Conservation (phyloP, 2,888 invertebrate genomes). For the Pseudanteris insignis region DNA sequence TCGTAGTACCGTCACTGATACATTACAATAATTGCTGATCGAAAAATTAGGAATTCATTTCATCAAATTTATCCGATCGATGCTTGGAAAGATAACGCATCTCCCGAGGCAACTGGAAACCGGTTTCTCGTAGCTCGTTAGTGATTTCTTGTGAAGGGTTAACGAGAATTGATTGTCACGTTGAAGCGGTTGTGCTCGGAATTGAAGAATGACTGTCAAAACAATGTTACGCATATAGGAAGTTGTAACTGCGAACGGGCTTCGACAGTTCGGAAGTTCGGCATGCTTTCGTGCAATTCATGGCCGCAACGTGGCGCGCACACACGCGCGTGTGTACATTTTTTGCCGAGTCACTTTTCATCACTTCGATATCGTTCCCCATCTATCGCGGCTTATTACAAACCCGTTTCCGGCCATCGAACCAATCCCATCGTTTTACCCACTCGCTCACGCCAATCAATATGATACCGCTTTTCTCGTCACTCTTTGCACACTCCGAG, state of each 20-base stretch:
- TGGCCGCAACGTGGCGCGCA: slow-evolving; percentile 30
- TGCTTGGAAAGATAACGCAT: slow-evolving; percentile 4
- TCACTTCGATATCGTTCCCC: slow-evolving; percentile 52
- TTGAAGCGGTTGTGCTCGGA: slow-evolving; percentile 24
- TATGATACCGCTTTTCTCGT: slow-evolving; percentile 47
- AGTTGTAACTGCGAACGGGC: slow-evolving; percentile 45
- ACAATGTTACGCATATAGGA: slow-evolving; percentile 40
- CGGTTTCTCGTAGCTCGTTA: slow-evolving; percentile 15
- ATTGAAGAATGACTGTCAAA: slow-evolving; percentile 41
- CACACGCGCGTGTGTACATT: slow-evolving; percentile 35
- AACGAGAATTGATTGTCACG: slow-evolving; percentile 36
- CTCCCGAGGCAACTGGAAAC: slow-evolving; percentile 4
- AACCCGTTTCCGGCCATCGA: slow-evolving; percentile 55
- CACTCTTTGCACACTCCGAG: slow-evolving; percentile 41
- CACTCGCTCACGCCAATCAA: slow-evolving; percentile 50
- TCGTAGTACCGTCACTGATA: neutral
- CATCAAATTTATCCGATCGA: slow-evolving; percentile 4
- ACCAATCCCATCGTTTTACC: slow-evolving; percentile 50
- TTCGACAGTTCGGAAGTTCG: slow-evolving; percentile 46
- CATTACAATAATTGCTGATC: too few relatives aligned
- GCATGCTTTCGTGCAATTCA: slow-evolving; percentile 42
- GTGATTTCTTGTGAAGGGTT: slow-evolving; percentile 11
- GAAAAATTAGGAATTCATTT: slow-evolving; percentile 9
- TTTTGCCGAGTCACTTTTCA: slow-evolving; percentile 60
- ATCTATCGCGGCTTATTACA: slow-evolving; percentile 53